Base-by-base conservation (phyloP, 1,140 invertebrate genomes). In the Tenebrio molitor region DNA sequence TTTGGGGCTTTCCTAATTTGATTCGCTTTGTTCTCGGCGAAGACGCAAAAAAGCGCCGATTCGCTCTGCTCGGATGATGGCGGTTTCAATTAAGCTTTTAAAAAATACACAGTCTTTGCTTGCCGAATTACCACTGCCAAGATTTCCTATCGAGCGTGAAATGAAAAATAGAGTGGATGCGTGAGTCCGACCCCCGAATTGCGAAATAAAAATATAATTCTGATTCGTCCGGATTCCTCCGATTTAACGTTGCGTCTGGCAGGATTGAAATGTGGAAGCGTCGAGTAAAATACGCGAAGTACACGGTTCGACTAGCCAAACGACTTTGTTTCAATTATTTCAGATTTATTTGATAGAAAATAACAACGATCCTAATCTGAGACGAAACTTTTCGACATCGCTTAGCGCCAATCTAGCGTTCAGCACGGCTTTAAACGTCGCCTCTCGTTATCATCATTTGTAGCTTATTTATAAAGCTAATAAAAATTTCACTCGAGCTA, bases 221-320 rank as follows among this genome's bases (percentile, higher is more conserved):
- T 17, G 14, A 58, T 58, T 58, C 19, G 25, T 3, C 8, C 25
- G 8, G 29, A 58, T 58, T 29, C 50, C 42, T 17, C 6, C 12
- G 8, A 29, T 29, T 29, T 29, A 29, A 46, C 5, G 3, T 21
- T 58, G 25, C 29, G 21, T 58, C 15, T 23, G 3, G 12, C 25
- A 15, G n/a, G 14, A 39, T 7, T 39, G 36, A 39, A 39, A 39
- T 12, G 36, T 39, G 36, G 4, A 7, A 39, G 36, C 36, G 4
- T 39, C 5, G 12, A 7, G 36, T 12, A 39, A 50, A 50, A 44
- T 44, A 44, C 15, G 8, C 36, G 12, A 12, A 39, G 12, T 7
- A 39, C 36, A 53, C 23, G n/a, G 21, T 58, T 58, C 6, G 50
- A 58, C 50, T 58, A 58, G 50, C 50, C 50, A 58, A 58, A 58